phyloP scores from a whole-genome alignment of 2,888 invertebrate genomes.

The Deilephila elpenor region DNA sequence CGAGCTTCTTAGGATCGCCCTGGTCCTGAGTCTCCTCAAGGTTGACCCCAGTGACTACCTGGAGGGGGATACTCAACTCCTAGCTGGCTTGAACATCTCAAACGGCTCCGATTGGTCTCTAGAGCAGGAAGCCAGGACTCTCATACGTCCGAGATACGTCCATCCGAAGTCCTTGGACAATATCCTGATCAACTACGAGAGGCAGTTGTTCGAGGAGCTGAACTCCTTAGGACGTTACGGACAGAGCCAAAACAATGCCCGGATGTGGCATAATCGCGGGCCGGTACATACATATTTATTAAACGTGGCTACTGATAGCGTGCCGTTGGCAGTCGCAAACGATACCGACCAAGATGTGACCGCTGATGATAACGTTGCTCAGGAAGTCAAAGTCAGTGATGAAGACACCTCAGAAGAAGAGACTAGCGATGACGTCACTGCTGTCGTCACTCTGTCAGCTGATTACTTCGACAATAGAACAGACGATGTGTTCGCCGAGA shows the following conservation, averaged over 20 bases:
- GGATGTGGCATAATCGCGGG: conserved; percentile 71
- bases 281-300: conserved; percentile 81
- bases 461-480: conserved; percentile 70
- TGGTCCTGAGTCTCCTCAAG: conserved; percentile 91
- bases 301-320: conserved; percentile 78
- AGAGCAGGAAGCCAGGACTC: conserved; percentile 82
- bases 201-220: conserved; percentile 89
- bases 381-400: conserved; percentile 76
- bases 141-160: conserved; percentile 86
- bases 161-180: conserved; percentile 90
- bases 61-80: conserved; percentile 81
- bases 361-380: conserved; percentile 77
- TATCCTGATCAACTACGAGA: conserved; percentile 88
- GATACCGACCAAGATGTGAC: conserved; percentile 67
- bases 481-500: conserved; percentile 74
- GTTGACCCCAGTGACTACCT: conserved; percentile 90
- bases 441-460: conserved; percentile 71
- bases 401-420: conserved; percentile 49
- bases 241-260: conserved; percentile 71
- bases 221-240: conserved; percentile 87
- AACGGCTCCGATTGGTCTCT: conserved; percentile 89
- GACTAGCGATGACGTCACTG: neutral
- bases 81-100: conserved; percentile 85
- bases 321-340: conserved; percentile 64
- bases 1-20: conserved; percentile 91